Conservation (phyloP, 2,113 vertebrate species). For the Thunnus thynnus region DNA sequence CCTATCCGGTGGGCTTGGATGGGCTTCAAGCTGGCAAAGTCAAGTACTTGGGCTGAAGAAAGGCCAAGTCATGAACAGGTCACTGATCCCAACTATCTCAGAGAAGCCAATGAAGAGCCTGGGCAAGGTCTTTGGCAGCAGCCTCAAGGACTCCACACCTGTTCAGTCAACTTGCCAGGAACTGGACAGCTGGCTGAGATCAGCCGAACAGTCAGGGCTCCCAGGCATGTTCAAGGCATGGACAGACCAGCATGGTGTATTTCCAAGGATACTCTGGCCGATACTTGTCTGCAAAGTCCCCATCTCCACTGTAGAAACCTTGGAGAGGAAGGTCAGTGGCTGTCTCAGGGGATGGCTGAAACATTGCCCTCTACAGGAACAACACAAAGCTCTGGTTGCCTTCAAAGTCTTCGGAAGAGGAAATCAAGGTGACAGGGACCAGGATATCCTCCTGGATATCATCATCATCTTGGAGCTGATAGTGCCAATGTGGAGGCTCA, state of each 20-base stretch:
- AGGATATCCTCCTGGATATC: not conserved
- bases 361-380: not conserved
- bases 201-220: not conserved
- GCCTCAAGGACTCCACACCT: not conserved
- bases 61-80: not conserved
- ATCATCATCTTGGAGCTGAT: not conserved
- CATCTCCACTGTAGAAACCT: not conserved
- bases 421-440: not conserved
- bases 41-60: not conserved
- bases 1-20: not conserved
- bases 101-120: not conserved
- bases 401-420: not conserved
- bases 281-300: not conserved
- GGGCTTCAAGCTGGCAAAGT: not conserved
- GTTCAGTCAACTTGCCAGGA: not conserved
- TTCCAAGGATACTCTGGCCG: not conserved
- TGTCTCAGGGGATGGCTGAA: not conserved
- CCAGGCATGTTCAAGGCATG: not conserved
- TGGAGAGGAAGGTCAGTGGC: not conserved
- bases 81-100: not conserved
- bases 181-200: not conserved
- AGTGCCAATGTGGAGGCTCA: no score
- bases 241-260: not conserved
- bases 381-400: not conserved
- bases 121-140: not conserved